Evolutionary conservation across 1,140 invertebrate genomes (phyloP).

Genomic region (Dendrolimus punctatus): DNA sequence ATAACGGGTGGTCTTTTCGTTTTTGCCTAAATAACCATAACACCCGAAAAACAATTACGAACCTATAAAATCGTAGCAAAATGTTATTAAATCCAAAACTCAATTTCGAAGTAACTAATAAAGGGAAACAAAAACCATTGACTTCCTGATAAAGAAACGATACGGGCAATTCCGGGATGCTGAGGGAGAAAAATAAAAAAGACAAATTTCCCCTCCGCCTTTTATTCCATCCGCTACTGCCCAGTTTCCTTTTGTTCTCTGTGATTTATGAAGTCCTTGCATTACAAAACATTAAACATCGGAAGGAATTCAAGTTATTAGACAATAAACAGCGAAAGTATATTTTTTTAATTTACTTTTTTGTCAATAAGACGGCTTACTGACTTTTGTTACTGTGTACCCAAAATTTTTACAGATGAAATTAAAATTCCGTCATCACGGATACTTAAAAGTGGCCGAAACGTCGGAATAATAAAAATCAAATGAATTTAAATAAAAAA

Average conservation of each 20-base stretch:
- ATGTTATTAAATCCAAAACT: constrained; percentile 4
- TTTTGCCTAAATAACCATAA: too few relatives aligned
- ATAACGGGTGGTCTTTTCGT: too few relatives aligned
- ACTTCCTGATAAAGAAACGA: constrained; percentile 38
- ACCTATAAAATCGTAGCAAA: too few relatives aligned
- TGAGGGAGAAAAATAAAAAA: constrained; percentile 30
- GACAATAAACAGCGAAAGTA: constrained; percentile 22
- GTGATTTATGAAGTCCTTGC: constrained; percentile 51
- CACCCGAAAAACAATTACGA: too few relatives aligned
- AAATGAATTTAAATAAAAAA: too few relatives aligned
- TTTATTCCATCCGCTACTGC: constrained; percentile 35
- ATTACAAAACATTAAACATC: constrained; percentile 55
- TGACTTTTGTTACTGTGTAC: too few relatives aligned
- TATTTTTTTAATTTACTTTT: too few relatives aligned
- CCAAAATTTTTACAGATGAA: too few relatives aligned
- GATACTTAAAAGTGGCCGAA: too few relatives aligned
- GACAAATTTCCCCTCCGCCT: constrained; percentile 48
- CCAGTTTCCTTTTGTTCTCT: constrained; percentile 42
- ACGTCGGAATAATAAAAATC: too few relatives aligned
- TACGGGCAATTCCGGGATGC: constrained; percentile 29
- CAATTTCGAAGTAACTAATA: constrained; percentile 6
- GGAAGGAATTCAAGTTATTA: constrained; percentile 40
- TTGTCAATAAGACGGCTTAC: too few relatives aligned
- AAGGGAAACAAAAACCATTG: constrained; percentile 19
- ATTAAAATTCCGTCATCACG: too few relatives aligned